Percentiles rank a stretch among this genome's conserved stretches.
Conservation (phyloP, 2,797 vertebrate species). For the Sciurus vulgaris region DNA sequence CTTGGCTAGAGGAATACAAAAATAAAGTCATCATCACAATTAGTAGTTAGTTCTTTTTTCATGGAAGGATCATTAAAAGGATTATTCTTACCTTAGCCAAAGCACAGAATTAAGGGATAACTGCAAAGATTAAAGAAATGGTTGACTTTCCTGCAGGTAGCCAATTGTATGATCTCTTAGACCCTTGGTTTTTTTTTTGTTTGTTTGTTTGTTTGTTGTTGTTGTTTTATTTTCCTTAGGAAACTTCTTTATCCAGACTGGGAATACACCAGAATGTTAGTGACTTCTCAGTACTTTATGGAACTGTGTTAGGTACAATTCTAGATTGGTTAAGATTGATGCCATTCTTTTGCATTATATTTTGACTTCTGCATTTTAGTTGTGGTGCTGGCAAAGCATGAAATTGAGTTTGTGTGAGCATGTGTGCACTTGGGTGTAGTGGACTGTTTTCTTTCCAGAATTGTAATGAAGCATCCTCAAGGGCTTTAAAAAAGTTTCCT, state of each 20-base stretch:
- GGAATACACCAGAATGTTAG: not conserved
- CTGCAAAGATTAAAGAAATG: not conserved
- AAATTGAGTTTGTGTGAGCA: slow-evolving; percentile 1
- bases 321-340: not conserved
- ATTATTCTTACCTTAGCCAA: not conserved
- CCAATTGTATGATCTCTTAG: slow-evolving; percentile 19
- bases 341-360: not conserved
- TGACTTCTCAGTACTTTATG: not conserved
- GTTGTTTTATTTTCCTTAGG: not conserved
- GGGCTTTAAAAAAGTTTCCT: slow-evolving; percentile 62
- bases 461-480: slow-evolving; percentile 64
- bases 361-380: not conserved
- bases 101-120: not conserved
- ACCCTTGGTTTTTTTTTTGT: not conserved
- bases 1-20: not conserved
- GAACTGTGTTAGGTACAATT: slow-evolving; percentile 34
- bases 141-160: not conserved
- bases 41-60: not conserved
- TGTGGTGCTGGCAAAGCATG: not conserved
- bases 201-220: not conserved
- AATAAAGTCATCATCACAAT: not conserved
- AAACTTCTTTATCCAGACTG: slow-evolving; percentile 60
- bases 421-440: not conserved
- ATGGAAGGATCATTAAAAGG: not conserved
- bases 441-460: slow-evolving; percentile 51